Conservation (phyloP, 2,113 vertebrate genomes). For the Onychorhynchus coronatus region DNA sequence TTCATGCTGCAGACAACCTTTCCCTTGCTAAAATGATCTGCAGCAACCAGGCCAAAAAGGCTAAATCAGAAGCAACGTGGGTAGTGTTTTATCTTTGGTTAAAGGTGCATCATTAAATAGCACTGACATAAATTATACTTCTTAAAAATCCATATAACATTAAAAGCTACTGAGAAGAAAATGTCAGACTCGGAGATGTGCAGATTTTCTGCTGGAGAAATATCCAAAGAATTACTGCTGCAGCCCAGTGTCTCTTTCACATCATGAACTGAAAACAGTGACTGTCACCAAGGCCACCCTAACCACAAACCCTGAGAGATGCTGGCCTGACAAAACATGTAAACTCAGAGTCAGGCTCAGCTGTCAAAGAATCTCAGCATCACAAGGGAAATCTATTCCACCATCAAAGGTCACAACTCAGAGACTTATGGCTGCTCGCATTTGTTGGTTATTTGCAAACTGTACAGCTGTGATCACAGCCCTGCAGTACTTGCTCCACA, state of each 20-base stretch:
- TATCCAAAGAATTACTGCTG: constrained; percentile 25
- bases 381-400: constrained; percentile 65
- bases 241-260: background rate
- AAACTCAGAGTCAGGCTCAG: constrained; percentile 65
- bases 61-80: constrained; percentile 58
- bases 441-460: constrained; percentile 74
- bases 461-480: constrained; percentile 38
- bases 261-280: constrained; percentile 61
- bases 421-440: constrained; percentile 70
- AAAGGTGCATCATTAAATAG: constrained; percentile 68
- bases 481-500: constrained; percentile 24
- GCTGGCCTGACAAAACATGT: constrained; percentile 69
- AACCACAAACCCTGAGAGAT: constrained; percentile 56
- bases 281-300: constrained; percentile 45
- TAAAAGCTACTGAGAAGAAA: constrained; percentile 58
- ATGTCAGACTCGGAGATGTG: constrained; percentile 52
- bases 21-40: constrained; percentile 64
- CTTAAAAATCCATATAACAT: constrained; percentile 66
- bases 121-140: constrained; percentile 66
- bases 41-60: constrained; percentile 57
- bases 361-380: constrained; percentile 74
- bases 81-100: constrained; percentile 66
- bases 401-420: constrained; percentile 68
- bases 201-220: constrained; percentile 42
- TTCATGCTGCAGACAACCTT: constrained; percentile 68